Evolutionary conservation across 2,797 vertebrate species (phyloP).

Genomic region (Synanceia verrucosa): DNA sequence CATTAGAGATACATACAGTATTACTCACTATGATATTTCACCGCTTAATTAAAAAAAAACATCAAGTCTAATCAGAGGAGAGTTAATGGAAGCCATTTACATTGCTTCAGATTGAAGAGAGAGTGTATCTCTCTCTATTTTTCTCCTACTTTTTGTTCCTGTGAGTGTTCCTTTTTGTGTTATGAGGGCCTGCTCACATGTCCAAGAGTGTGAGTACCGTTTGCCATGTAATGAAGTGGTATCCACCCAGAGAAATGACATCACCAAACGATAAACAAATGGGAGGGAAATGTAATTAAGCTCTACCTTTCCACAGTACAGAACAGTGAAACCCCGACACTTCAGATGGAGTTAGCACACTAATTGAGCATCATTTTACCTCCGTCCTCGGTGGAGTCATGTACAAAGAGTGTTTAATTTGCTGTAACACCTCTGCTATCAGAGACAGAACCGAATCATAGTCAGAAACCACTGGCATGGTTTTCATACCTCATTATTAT

Average conservation of each 20-base stretch:
- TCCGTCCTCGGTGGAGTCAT: slow-evolving; percentile 41
- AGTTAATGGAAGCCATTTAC: slow-evolving; percentile 68
- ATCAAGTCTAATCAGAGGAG: slow-evolving; percentile 68
- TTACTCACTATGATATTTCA: slow-evolving; percentile 25
- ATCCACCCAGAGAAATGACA: slow-evolving; percentile 94
- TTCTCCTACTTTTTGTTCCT: slow-evolving; percentile 57
- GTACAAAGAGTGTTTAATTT: slow-evolving; percentile 69
- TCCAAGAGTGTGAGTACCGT: slow-evolving; percentile 78
- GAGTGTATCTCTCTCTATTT: slow-evolving; percentile 37
- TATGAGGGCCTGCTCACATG: slow-evolving; percentile 70
- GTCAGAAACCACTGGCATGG: slow-evolving; percentile 7
- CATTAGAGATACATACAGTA: slow-evolving; percentile 24
- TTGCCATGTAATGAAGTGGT: slow-evolving; percentile 83
- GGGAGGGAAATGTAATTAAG: slow-evolving; percentile 29
- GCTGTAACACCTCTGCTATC: slow-evolving; percentile 47
- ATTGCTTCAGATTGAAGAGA: slow-evolving; percentile 53
- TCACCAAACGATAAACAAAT: slow-evolving; percentile 57
- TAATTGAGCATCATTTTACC: slow-evolving; percentile 59
- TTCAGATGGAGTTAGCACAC: slow-evolving; percentile 52
- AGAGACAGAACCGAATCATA: slow-evolving; percentile 27
- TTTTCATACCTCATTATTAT: slow-evolving; percentile 33
- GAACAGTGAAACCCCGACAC: slow-evolving; percentile 47
- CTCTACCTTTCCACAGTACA: slow-evolving; percentile 15
- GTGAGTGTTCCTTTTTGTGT: slow-evolving; percentile 67
- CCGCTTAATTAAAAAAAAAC: slow-evolving; percentile 38